phyloP scores from a whole-genome alignment of 1,140 invertebrate species.

The Cyclina sinensis region DNA sequence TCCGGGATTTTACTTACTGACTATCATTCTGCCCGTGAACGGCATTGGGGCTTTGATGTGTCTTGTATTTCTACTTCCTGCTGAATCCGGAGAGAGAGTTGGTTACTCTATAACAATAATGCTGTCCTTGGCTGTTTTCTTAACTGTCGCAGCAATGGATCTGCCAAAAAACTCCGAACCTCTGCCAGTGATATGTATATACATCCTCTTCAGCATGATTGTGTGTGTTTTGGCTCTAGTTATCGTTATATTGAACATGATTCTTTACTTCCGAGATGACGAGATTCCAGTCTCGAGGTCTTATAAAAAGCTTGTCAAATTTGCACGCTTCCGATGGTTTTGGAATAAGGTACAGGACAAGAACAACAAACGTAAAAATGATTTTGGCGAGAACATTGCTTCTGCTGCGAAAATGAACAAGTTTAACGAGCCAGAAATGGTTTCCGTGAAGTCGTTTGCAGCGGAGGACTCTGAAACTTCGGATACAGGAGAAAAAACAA shows the following conservation, averaged over 20 bases:
- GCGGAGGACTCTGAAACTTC: neutral
- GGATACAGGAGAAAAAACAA: neutral
- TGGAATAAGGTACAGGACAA: neutral
- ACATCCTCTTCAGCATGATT: neutral
- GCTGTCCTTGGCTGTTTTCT: constrained; percentile 1
- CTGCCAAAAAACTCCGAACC: constrained; percentile 30
- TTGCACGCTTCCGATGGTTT: neutral
- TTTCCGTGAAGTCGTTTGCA: no score
- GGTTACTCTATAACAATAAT: constrained; percentile 12
- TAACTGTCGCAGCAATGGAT: neutral
- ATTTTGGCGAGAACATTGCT: neutral
- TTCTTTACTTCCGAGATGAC: neutral
- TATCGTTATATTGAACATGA: neutral
- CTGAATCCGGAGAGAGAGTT: constrained; percentile 18
- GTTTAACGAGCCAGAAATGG: neutral
- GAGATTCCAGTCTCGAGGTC: neutral
- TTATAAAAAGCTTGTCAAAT: neutral
- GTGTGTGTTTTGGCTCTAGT: neutral
- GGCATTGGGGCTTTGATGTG: neutral
- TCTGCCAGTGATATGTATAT: constrained; percentile 4
- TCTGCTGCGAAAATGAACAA: neutral
- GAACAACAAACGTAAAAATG: neutral
- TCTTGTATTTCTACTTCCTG: constrained; percentile 16
- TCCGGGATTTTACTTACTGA: neutral
- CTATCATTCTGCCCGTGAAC: neutral